Evolutionary conservation across 2,888 invertebrate genomes (phyloP), one percentile per base, ranked within the genome.

Genomic region (Synergus gifuensis): DNA sequence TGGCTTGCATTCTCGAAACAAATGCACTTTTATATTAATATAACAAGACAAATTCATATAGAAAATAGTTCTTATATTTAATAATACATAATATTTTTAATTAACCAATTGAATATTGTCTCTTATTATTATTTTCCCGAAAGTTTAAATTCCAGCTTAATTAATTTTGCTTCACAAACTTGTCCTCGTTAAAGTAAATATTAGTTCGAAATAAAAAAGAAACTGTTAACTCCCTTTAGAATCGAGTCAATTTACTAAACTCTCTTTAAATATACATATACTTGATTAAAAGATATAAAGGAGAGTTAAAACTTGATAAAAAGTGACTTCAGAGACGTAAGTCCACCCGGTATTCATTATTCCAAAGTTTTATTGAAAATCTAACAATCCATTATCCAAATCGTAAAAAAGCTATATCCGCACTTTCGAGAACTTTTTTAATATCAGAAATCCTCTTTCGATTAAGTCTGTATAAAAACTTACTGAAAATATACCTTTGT

Each of bases 261-360:
- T 66, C 67, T 44, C 67, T 22, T 67, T 16, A 67, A 67, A 67
- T 67, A 67, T 28, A 28, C 3, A 28, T 28, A 28, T 28, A 28
- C 67, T 67, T 67, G 28, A 67, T 67, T 46, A 67, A 67, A 67
- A 46, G 67, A 67, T 67, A 67, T 46, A 67, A 28, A 46, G 12
- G 67, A 14, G 46, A 46, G 67, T 67, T 67, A 67, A 67, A 46
- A 67, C 46, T 67, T 67, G 22, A 46, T 67, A 67, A 67, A 67
- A 67, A 67, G 67, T 67, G 67, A 67, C 67, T 46, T 11, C 44
- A 22, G 46, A 44, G 28, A 67, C 67, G 22, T 67, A 67, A 67
- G 46, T 46, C 28, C 22, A 18, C 7, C 7, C 46, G 22, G 46
- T 22, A 67, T 67, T 67, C 67, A 44, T 22, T 22, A 14, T 18